Evolutionary conservation across 2,797 vertebrate species (phyloP).

Genomic region (Onychomys arenicola): DNA sequence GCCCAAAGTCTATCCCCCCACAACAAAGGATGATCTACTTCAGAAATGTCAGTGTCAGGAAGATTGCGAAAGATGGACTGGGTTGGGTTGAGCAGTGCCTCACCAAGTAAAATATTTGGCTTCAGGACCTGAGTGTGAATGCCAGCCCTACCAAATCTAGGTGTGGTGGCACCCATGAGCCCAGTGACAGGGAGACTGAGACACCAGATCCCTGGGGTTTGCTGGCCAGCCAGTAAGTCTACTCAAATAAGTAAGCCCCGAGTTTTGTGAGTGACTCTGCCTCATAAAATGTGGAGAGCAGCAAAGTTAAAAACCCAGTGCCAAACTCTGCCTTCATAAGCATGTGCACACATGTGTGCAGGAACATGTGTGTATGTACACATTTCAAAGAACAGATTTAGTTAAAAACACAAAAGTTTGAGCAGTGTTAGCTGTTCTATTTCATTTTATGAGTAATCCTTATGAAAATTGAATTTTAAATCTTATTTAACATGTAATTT

Average conservation of each 20-base stretch:
- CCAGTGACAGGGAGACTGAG: background rate
- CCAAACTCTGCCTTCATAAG: background rate
- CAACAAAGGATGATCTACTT: background rate
- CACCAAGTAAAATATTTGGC: background rate
- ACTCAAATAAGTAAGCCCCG: background rate
- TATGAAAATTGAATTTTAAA: constrained; percentile 46
- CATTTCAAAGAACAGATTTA: background rate
- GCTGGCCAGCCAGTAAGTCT: background rate
- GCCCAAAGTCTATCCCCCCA: background rate
- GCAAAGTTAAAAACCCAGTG: background rate
- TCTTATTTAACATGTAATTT: constrained; percentile 62
- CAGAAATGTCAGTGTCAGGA: background rate
- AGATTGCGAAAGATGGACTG: background rate
- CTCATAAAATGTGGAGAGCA: background rate
- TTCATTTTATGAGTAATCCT: constrained; percentile 42
- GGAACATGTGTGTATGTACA: background rate
- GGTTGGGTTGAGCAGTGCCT: background rate
- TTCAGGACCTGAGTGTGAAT: background rate
- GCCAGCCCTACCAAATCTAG: background rate
- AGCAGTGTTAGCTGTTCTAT: background rate
- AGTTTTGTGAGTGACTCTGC: background rate
- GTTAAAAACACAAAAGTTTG: background rate
- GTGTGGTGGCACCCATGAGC: too few relatives aligned
- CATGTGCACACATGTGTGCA: background rate
- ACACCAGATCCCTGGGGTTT: background rate